Percentiles rank a stretch among this genome's conserved stretches.
Conservation (phyloP, 2,797 vertebrate genomes). For the Heteromormyrus szaboi region DNA sequence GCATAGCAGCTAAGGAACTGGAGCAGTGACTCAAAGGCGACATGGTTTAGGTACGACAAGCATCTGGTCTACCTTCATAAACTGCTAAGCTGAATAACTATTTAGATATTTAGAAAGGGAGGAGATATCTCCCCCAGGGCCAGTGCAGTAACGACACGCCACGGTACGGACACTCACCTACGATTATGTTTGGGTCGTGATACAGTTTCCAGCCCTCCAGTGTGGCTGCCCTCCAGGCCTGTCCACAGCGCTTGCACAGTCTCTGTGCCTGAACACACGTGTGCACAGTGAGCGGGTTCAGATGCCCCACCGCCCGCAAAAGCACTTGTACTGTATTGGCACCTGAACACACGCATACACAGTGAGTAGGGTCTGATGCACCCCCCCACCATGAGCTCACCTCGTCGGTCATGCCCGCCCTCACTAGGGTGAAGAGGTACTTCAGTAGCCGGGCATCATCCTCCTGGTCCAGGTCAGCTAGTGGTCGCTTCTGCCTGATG, state of each 20-base stretch:
- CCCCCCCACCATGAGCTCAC: conserved; percentile 44
- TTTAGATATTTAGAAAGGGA: background rate
- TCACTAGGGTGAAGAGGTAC: conserved; percentile 86
- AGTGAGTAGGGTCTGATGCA: background rate
- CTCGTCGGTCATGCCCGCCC: conserved; percentile 95
- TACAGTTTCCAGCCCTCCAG: conserved; percentile 97
- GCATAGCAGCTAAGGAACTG: background rate
- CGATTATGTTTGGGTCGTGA: conserved; percentile 85
- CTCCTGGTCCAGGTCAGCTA: conserved; percentile 90
- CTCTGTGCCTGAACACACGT: conserved; percentile 75
- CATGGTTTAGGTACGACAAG: background rate
- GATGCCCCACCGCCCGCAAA: background rate
- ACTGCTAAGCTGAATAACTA: background rate
- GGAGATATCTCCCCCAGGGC: background rate
- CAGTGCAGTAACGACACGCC: background rate
- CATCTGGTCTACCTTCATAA: background rate
- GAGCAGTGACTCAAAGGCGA: background rate
- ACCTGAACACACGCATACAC: background rate
- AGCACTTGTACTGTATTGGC: background rate
- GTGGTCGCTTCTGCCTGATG: conserved; percentile 84
- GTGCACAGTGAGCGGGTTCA: background rate
- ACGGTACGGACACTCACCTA: conserved; percentile 57
- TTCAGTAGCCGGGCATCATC: conserved; percentile 87
- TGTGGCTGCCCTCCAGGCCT: conserved; percentile 96
- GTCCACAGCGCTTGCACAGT: conserved; percentile 89